Evolutionary conservation across 2,113 vertebrate species (phyloP), one percentile per base, ranked within the genome.

Genomic region (Oostethus manadensis): DNA sequence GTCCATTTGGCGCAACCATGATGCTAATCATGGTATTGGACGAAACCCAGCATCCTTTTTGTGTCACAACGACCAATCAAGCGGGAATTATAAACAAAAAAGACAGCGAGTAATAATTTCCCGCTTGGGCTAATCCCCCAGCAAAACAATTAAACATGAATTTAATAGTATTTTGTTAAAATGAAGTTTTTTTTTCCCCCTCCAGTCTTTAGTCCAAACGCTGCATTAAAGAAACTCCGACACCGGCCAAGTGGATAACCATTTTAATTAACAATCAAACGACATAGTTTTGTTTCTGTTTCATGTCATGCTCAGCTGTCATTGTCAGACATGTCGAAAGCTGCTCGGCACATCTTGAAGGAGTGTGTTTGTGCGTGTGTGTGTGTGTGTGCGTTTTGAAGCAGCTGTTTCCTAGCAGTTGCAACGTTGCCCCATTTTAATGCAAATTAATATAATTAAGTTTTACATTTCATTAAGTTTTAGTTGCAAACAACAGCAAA

Each of bases 11-110:
- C 78, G 77, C 72, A 35, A 72, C 20, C 48, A 58, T 76, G 74
- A 84, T 81, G 77, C 70, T 81, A 80, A 85, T 75, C 83, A 83
- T 79, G 71, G 68, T 67, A 82, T 66, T 82, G 71, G 58, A 75
- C 65, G 60, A 78, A 80, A 79, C 62, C 71, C 77, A 77, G 67
- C 62, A 51, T 81, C 68, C 26, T 63, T 66, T 61, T 58, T 53
- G 61, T 46, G 74, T 74, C 16, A 68, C 66, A 82, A 81, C 78
- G 74, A 69, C 54, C 43, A 73, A 81, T 77, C 51, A 73, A 63
- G 56, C 64, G 68, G 70, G 78, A 74, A 72, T 82, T 73, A 77
- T 22, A 74, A 79, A 71, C 71, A 70, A 75, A 84, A 79, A 68
- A 65, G 62, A 67, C 50, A 70, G 21, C 13, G 51, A 45, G 50